A percentile compares a stretch with the other conserved stretches of the same genome.
These are phyloP conservation scores for Mylabris sibirica DNA, from an alignment of 2,888 invertebrate genomes.

Conservation along the genomic window DNA sequence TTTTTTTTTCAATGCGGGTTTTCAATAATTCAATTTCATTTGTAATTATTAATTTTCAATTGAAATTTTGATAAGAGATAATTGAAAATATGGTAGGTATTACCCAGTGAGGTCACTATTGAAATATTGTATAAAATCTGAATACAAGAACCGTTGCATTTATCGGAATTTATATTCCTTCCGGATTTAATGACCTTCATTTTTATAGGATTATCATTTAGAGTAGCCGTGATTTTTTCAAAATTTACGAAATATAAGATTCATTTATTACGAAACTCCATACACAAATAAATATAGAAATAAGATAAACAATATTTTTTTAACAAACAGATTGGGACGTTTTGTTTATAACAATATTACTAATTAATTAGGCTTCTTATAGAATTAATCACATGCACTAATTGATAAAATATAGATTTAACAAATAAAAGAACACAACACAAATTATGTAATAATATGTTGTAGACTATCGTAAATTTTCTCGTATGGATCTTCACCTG, in stretches of 20 bases:
- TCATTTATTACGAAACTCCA: background rate
- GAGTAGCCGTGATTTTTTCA: background rate
- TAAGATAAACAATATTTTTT: background rate
- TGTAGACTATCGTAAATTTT: conserved; percentile 27
- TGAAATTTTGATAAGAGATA: background rate
- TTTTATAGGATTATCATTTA: too few relatives aligned
- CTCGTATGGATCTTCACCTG: conserved; percentile 32
- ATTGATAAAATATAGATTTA: background rate
- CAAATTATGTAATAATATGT: conserved; percentile 27
- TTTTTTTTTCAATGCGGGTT: background rate
- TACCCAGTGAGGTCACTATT: conserved; percentile 2
- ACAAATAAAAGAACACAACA: background rate
- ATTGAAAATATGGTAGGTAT: background rate
- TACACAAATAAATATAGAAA: background rate
- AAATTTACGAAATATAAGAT: background rate
- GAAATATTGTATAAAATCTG: too few relatives aligned
- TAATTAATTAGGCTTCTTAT: background rate
- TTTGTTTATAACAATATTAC: background rate
- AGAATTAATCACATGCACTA: conserved; percentile 1
- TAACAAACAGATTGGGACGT: background rate
- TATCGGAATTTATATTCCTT: too few relatives aligned
- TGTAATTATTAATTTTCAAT: too few relatives aligned
- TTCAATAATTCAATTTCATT: background rate
- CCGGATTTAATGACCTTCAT: too few relatives aligned
- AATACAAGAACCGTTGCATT: too few relatives aligned